phyloP scores from a whole-genome alignment of 2,797 vertebrate species.

The Anableps anableps region DNA sequence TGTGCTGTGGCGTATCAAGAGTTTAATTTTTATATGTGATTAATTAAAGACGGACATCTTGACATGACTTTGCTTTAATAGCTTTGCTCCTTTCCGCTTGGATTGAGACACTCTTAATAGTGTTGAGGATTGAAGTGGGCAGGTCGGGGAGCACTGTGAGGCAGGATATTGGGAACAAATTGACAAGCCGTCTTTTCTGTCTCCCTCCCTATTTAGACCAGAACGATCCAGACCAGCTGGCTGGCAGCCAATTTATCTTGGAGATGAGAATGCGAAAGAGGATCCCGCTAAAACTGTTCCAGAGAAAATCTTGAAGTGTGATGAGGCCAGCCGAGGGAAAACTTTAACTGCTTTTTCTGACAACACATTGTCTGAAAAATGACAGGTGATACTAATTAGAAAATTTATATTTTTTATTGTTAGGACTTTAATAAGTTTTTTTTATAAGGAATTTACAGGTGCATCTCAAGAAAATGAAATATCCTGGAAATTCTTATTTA shows the following conservation, averaged over 20 bases:
- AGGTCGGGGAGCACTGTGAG: constrained; percentile 63
- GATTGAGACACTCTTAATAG: constrained; percentile 75
- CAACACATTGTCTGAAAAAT: constrained; percentile 1
- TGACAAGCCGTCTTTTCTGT: constrained; percentile 77
- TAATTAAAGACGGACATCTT: constrained; percentile 56
- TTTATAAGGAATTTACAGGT: background rate
- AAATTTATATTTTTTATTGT: background rate
- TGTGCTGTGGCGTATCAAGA: constrained; percentile 25
- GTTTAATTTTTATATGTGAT: constrained; percentile 65
- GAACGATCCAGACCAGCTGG: constrained; percentile 72
- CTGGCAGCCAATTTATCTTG: constrained; percentile 82
- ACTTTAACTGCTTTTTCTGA: constrained; percentile 24
- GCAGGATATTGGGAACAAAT: constrained; percentile 81
- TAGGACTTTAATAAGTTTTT: background rate
- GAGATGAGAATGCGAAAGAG: constrained; percentile 75
- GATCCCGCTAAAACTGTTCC: constrained; percentile 65
- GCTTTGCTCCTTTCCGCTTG: constrained; percentile 55
- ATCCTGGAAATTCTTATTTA: background rate
- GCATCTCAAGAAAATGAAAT: background rate
- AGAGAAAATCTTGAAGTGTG: constrained; percentile 60
- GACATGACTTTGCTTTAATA: constrained; percentile 60
- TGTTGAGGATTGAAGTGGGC: constrained; percentile 72
- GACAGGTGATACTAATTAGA: background rate
- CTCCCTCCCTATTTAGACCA: constrained; percentile 81
- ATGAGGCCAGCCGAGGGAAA: constrained; percentile 42